Evolutionary conservation across 2,888 invertebrate species (phyloP).

Genomic region (Itoplectis maculator): DNA sequence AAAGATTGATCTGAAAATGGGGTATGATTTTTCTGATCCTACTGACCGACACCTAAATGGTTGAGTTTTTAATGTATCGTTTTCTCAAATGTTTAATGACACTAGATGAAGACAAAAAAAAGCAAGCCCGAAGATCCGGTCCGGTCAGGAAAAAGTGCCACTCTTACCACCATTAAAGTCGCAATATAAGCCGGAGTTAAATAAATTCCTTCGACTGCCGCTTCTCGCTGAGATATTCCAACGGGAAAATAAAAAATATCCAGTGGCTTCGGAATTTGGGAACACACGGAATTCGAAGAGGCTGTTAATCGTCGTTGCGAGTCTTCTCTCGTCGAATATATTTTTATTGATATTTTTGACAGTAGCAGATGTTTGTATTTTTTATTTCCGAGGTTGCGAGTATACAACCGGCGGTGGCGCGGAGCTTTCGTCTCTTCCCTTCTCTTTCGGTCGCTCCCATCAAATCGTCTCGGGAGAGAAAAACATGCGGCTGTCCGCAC

Average conservation of each 20-base stretch:
- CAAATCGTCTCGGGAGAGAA: background rate
- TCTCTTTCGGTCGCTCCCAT: background rate
- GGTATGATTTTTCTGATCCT: too few species aligned
- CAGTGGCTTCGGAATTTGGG: background rate
- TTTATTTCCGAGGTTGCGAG: background rate
- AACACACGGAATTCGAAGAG: background rate
- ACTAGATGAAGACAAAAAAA: too few species aligned
- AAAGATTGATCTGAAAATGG: too few species aligned
- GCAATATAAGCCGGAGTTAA: background rate
- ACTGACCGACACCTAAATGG: too few species aligned
- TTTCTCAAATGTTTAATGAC: background rate
- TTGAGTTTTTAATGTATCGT: too few species aligned
- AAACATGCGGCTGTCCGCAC: conserved; percentile 21
- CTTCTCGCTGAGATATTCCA: background rate
- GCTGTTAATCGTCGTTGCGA: background rate
- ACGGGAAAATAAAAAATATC: background rate
- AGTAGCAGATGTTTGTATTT: background rate
- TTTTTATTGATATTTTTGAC: conserved; percentile 1
- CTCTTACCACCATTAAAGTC: too few species aligned
- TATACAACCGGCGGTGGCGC: background rate
- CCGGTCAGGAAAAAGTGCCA: background rate
- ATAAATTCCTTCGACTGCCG: background rate
- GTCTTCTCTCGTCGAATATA: background rate
- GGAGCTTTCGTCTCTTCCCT: background rate
- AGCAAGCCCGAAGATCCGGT: too few species aligned